A percentile compares a stretch with the other conserved stretches of the same genome.
Conservation (phyloP, 2,113 vertebrate species). For the Dissostichus mawsoni region DNA sequence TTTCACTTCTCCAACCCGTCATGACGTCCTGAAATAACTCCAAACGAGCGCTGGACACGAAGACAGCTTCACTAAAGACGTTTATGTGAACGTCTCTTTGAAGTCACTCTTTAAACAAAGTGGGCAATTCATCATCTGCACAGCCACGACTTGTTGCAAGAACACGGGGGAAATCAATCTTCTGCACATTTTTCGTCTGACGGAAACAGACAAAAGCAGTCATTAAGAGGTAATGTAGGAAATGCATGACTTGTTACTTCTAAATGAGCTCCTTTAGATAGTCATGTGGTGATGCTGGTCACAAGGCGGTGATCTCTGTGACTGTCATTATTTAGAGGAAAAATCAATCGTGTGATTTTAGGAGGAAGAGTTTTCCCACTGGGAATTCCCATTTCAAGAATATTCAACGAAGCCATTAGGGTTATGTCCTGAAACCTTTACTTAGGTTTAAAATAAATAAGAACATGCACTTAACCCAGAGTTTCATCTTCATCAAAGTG, state of each 20-base stretch:
- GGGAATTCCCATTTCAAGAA: background rate
- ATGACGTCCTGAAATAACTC: conserved; percentile 30
- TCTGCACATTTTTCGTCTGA: background rate
- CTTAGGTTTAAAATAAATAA: background rate
- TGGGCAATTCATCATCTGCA: conserved; percentile 21
- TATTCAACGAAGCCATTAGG: background rate
- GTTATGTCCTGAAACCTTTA: too few species aligned
- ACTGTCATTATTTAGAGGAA: background rate
- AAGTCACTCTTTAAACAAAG: conserved; percentile 6
- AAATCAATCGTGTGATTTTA: background rate
- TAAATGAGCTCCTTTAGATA: background rate
- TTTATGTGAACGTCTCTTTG: conserved; percentile 17
- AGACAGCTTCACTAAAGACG: conserved; percentile 34
- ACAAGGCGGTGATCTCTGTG: background rate
- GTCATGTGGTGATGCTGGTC: conserved; percentile 1
- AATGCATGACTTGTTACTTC: conserved; percentile 8
- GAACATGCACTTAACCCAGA: background rate
- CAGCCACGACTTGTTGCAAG: background rate
- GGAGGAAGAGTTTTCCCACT: background rate
- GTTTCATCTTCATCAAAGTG: background rate
- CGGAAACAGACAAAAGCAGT: background rate
- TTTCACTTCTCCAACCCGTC: conserved; percentile 39
- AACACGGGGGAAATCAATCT: background rate
- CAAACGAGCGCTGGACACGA: background rate
- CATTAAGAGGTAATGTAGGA: background rate